These are phyloP conservation scores for Ophion slaviceki DNA, from an alignment of 2,888 invertebrate species.

Conservation along the genomic window DNA sequence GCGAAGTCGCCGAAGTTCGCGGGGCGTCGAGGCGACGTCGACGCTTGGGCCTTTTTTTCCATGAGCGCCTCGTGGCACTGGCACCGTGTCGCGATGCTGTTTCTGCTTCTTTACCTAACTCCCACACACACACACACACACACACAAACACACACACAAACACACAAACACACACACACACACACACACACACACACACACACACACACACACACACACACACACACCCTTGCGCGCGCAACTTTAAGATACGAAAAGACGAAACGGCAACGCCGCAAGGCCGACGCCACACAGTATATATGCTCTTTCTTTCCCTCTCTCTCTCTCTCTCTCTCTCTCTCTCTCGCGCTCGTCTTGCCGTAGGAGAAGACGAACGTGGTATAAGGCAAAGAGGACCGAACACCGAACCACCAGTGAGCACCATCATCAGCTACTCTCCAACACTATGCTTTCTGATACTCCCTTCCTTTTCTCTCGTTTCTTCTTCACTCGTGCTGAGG, in stretches of 20 bases:
- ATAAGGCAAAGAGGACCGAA: constrained; percentile 53
- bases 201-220: background rate
- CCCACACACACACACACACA: background rate
- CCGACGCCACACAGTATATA: constrained; percentile 69
- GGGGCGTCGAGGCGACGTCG: constrained; percentile 64
- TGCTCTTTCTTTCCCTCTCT: constrained; percentile 26
- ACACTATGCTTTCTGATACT: constrained; percentile 52
- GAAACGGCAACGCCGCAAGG: constrained; percentile 79
- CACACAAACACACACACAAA: too few species aligned
- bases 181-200: too few species aligned
- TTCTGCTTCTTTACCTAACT: constrained; percentile 29
- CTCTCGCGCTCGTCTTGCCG: constrained; percentile 3
- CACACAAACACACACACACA: background rate
- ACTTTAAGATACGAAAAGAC: constrained; percentile 62
- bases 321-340: constrained; percentile 41
- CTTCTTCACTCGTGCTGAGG: constrained; percentile 19
- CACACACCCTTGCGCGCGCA: background rate
- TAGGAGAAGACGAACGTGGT: constrained; percentile 53
- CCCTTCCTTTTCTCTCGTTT: constrained; percentile 51
- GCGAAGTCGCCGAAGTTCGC: constrained; percentile 62
- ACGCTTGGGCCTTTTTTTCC: constrained; percentile 57
- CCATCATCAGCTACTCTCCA: constrained; percentile 58
- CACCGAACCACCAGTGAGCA: constrained; percentile 52
- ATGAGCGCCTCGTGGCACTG: constrained; percentile 49
- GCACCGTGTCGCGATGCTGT: constrained; percentile 50